Percentiles rank a stretch among this genome's conserved stretches.
Conservation (phyloP, 2,113 vertebrate species). For the Bubo bubo region DNA sequence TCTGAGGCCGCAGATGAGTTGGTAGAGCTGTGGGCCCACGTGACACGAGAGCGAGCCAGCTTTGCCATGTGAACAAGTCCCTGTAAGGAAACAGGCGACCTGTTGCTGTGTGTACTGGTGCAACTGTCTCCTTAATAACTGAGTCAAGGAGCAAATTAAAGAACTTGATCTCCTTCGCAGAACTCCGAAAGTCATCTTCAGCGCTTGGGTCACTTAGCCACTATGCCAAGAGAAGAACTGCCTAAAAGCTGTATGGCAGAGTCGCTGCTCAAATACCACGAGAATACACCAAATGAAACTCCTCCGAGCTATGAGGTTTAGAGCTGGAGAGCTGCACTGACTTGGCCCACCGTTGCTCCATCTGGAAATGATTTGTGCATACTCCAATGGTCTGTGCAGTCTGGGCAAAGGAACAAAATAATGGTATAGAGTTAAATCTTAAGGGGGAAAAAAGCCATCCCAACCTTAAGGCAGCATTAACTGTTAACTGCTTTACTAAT, state of each 20-base stretch:
- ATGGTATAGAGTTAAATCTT: slow-evolving; percentile 7
- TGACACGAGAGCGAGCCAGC: rapidly evolving
- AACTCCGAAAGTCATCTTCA: background rate
- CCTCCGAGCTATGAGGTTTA: background rate
- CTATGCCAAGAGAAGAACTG: background rate
- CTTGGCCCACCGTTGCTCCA: slow-evolving; percentile 31
- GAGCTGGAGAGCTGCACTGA: background rate
- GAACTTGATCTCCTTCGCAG: background rate
- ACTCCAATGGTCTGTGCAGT: background rate
- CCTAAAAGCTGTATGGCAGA: slow-evolving; percentile 1
- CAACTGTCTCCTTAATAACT: background rate
- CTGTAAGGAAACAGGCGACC: background rate
- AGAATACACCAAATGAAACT: background rate
- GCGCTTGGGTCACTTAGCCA: background rate
- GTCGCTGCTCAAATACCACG: background rate
- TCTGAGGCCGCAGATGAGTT: background rate
- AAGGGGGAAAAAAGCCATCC: background rate
- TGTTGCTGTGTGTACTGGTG: background rate
- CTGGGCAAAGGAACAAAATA: slow-evolving; percentile 47
- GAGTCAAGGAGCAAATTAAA: background rate
- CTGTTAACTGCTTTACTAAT: slow-evolving; percentile 32
- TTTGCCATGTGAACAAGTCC: background rate
- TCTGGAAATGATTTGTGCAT: slow-evolving; percentile 57
- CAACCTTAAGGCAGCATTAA: slow-evolving; percentile 11
- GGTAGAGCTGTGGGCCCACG: background rate